A percentile compares a stretch with the other conserved stretches of the same genome.
Evolutionary conservation across 2,797 vertebrate species (phyloP).

Genomic region (Prunella strophiata): DNA sequence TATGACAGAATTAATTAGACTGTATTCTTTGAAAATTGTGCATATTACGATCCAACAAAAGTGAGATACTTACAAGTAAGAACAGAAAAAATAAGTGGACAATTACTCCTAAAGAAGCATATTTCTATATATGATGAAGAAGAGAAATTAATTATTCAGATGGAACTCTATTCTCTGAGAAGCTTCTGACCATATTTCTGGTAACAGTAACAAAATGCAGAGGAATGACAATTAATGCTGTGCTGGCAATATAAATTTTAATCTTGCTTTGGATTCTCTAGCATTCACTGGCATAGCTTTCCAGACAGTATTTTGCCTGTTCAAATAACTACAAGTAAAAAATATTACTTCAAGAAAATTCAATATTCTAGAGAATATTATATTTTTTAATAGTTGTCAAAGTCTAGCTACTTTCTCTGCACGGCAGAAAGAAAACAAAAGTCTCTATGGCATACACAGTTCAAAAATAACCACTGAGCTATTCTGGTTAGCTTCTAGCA

Average conservation of each 20-base stretch:
- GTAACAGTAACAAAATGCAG: neutral
- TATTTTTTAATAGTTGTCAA: neutral
- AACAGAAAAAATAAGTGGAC: neutral
- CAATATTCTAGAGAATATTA: neutral
- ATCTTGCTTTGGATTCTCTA: neutral
- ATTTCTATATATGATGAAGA: neutral
- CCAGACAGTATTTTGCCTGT: neutral
- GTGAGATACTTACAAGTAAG: neutral
- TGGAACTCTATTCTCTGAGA: neutral
- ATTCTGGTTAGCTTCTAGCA: neutral
- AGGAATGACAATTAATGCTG: neutral
- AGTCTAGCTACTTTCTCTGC: neutral
- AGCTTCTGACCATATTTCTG: neutral
- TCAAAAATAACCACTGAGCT: neutral
- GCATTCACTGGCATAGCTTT: neutral
- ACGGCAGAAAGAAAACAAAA: neutral
- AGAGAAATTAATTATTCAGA: neutral
- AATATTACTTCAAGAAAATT: neutral
- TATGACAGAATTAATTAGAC: neutral
- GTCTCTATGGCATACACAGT: neutral
- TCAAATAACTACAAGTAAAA: neutral
- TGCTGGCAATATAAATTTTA: neutral
- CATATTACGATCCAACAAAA: neutral
- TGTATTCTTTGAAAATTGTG: neutral
- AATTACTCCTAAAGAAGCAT: neutral